A percentile compares a stretch with the other conserved stretches of the same genome.
Evolutionary conservation across 2,797 vertebrate species (phyloP).

Genomic region (Synaphobranchus kaupii): DNA sequence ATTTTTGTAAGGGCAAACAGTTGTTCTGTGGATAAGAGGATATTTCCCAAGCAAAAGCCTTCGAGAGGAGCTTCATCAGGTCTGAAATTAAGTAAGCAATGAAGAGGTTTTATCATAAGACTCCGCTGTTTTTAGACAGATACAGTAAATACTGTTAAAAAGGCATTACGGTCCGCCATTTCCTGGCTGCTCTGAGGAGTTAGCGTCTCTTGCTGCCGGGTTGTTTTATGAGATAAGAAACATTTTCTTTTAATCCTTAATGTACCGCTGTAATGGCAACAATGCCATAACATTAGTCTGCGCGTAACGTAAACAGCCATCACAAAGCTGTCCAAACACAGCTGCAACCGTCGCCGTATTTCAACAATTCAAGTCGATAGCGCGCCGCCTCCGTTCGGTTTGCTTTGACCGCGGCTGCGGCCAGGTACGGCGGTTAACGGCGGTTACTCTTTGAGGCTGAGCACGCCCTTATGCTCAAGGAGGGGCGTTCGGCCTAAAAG

Average conservation of each 20-base stretch:
- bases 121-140: background rate
- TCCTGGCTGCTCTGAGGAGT: background rate
- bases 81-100: background rate
- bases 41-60: background rate
- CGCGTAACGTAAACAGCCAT: constrained; percentile 30
- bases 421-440: background rate
- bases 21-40: background rate
- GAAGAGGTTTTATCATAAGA: background rate
- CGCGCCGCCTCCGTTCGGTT: background rate
- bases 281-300: constrained; percentile 28
- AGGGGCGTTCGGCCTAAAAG: background rate
- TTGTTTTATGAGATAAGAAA: constrained; percentile 36
- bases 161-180: background rate
- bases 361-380: background rate
- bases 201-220: constrained; percentile 8
- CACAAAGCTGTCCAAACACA: constrained; percentile 34
- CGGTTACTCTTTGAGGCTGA: background rate
- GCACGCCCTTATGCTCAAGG: background rate
- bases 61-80: background rate
- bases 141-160: background rate
- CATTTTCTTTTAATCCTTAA: constrained; percentile 26
- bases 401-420: background rate
- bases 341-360: constrained; percentile 16
- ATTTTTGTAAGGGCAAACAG: background rate
- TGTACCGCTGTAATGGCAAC: constrained; percentile 25